A percentile compares a stretch with the other conserved stretches of the same genome.
phyloP scores from a whole-genome alignment of 2,797 vertebrate genomes.

The Bovichtus variegatus region DNA sequence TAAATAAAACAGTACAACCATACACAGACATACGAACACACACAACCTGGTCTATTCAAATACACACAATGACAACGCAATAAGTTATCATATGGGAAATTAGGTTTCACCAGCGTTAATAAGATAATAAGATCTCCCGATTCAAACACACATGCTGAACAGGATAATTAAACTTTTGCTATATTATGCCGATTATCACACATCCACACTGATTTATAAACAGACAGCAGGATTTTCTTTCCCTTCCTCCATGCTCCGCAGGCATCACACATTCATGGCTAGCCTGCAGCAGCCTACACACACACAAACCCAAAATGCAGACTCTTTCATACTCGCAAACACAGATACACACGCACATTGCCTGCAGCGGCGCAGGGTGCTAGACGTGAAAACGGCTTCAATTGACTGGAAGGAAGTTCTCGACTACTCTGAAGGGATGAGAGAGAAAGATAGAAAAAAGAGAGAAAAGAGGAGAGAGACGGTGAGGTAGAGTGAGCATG shows the following conservation, averaged over 20 bases:
- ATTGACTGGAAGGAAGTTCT: conserved; percentile 72
- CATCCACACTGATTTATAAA: conserved; percentile 3
- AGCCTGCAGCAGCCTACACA: conserved; percentile 40
- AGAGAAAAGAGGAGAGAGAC: neutral
- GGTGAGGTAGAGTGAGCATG: conserved; percentile 6
- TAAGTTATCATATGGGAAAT: conserved; percentile 46
- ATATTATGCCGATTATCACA: conserved; percentile 23
- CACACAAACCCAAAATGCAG: conserved; percentile 20
- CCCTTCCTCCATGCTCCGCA: conserved; percentile 17
- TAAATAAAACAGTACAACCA: neutral
- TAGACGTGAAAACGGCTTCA: conserved; percentile 73
- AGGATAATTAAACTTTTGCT: conserved; percentile 13
- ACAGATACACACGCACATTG: conserved; percentile 46
- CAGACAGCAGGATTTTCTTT: conserved; percentile 3
- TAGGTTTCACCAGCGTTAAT: conserved; percentile 50
- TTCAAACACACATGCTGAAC: neutral
- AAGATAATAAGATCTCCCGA: conserved; percentile 34
- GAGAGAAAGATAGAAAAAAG: conserved; percentile 12
- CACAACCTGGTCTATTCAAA: conserved; percentile 26
- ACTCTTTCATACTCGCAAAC: conserved; percentile 25
- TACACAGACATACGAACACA: neutral
- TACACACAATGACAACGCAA: conserved; percentile 31
- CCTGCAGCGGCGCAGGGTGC: conserved; percentile 54
- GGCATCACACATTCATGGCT: conserved; percentile 43
- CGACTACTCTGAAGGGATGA: conserved; percentile 54